These are phyloP conservation scores for Herpailurus yagouaroundi DNA, from an alignment of 2,113 vertebrate genomes.

Conservation along the genomic window DNA sequence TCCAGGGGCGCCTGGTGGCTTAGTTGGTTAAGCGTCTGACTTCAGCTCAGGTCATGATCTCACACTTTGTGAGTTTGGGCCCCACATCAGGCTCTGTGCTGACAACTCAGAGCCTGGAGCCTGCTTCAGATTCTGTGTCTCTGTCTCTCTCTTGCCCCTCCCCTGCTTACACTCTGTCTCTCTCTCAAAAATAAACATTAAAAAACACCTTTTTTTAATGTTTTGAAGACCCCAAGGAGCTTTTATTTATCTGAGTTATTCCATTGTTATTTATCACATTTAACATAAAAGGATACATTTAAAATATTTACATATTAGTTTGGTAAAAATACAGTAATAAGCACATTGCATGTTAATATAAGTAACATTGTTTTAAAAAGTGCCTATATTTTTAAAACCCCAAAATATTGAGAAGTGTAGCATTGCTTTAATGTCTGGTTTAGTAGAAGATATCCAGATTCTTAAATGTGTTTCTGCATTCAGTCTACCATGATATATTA, in stretches of 20 bases:
- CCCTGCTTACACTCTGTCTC: too few relatives aligned
- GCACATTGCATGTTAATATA: neutral
- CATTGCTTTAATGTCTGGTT: neutral
- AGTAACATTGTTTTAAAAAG: neutral
- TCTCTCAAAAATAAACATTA: too few relatives aligned
- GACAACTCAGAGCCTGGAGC: too few relatives aligned
- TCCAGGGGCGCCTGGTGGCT: neutral
- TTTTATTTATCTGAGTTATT: neutral
- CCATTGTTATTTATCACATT: constrained; percentile 27
- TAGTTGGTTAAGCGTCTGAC: too few relatives aligned
- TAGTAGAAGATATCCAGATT: neutral
- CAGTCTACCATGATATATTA: neutral
- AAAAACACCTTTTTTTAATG: neutral
- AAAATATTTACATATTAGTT: neutral
- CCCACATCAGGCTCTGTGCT: too few relatives aligned
- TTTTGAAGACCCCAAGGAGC: neutral
- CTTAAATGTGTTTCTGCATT: neutral
- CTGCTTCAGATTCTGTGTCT: too few relatives aligned
- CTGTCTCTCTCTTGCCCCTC: too few relatives aligned
- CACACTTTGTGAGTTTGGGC: too few relatives aligned
- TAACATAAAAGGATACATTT: neutral
- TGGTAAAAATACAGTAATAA: neutral
- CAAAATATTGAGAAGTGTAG: neutral
- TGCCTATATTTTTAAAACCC: constrained; percentile 34
- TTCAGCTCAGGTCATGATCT: too few relatives aligned